Evolutionary conservation across 2,113 vertebrate species (phyloP).

Genomic region (Phoenicopterus ruber): DNA sequence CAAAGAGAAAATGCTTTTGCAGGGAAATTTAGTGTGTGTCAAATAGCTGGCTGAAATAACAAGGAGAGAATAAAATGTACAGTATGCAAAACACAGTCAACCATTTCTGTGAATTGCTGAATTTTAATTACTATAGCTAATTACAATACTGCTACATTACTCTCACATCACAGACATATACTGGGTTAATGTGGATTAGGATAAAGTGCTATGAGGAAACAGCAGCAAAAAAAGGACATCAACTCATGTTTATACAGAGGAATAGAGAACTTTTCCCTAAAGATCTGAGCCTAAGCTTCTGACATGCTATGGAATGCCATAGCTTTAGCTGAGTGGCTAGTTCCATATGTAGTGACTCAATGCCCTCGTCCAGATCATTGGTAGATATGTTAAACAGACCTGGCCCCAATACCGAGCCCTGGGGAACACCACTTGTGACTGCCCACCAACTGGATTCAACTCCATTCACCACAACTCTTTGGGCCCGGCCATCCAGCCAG

Average conservation of each 20-base stretch:
- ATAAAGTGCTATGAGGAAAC: neutral
- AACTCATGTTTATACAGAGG: neutral
- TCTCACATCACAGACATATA: neutral
- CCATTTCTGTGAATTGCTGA: neutral
- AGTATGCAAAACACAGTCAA: neutral
- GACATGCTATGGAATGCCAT: neutral
- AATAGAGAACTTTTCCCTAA: neutral
- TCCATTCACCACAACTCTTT: no score
- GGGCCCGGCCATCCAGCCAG: no score
- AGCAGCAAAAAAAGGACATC: neutral
- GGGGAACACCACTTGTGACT: no score
- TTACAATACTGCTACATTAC: neutral
- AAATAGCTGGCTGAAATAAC: neutral
- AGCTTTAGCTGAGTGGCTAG: neutral
- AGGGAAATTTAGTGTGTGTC: neutral
- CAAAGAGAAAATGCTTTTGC: neutral
- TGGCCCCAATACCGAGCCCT: no score
- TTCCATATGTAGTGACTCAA: neutral
- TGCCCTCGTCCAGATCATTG: no score
- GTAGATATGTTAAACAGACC: no score
- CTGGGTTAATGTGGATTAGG: neutral
- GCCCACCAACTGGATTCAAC: no score
- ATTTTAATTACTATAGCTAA: conserved; percentile 4
- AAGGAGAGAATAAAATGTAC: neutral
- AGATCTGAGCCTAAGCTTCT: neutral